Conservation (phyloP, 1,140 invertebrate genomes). For the Doryteuthis pealeii region DNA sequence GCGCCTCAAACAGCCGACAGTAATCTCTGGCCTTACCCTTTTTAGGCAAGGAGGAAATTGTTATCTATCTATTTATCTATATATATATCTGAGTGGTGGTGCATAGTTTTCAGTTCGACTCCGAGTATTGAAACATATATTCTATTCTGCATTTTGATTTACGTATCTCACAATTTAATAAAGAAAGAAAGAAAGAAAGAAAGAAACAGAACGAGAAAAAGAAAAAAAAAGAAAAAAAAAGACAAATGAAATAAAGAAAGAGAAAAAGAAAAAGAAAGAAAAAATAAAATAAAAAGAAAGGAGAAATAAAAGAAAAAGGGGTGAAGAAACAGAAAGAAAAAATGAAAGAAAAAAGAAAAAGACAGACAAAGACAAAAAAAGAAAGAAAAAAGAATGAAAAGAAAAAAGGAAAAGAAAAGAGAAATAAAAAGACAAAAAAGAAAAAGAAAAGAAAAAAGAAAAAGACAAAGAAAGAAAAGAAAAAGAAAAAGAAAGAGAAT, state of each 20-base stretch:
- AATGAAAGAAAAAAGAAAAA: not conserved
- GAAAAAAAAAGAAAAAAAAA: not conserved
- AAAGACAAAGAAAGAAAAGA: not conserved
- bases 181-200: not conserved
- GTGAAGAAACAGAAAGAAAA: not conserved
- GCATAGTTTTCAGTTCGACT: no score
- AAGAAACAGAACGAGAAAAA: not conserved
- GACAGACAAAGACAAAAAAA: no score
- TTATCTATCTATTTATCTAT: no score
- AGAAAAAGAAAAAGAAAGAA: not conserved
- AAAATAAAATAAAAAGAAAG: not conserved
- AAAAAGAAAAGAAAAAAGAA: not conserved
- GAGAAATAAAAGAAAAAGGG: not conserved
- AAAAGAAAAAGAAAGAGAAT: not conserved
- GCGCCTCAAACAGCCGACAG: no score
- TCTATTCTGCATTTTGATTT: no score
- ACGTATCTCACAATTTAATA: not conserved
- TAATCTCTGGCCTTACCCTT: no score
- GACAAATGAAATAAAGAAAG: not conserved
- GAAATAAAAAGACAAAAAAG: not conserved
- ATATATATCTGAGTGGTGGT: no score
- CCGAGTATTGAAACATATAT: no score
- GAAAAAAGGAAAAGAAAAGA: not conserved
- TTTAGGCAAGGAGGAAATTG: no score
- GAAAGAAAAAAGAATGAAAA: not conserved